phyloP scores from a whole-genome alignment of 2,797 vertebrate species.

The Sebastes minor region DNA sequence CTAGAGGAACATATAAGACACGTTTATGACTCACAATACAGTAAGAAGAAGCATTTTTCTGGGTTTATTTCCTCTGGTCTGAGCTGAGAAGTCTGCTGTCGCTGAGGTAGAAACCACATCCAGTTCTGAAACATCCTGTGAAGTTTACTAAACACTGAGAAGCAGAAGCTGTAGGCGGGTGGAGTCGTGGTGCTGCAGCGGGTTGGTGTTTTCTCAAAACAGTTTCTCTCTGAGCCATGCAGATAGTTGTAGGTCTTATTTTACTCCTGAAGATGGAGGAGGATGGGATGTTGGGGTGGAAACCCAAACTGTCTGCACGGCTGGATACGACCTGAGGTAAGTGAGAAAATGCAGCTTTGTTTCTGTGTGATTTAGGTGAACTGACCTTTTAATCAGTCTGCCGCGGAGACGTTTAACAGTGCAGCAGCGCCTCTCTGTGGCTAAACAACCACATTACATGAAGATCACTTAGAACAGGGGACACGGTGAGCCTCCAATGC shows the following conservation, averaged over 20 bases:
- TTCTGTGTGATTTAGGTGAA: background rate
- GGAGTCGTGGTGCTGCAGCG: too few relatives aligned
- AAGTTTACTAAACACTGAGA: background rate
- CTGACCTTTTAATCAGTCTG: background rate
- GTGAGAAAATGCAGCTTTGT: background rate
- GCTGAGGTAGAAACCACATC: background rate
- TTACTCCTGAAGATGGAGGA: too few relatives aligned
- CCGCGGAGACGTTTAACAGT: background rate
- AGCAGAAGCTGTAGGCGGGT: background rate
- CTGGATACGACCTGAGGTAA: background rate
- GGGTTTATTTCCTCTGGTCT: background rate
- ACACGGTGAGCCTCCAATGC: background rate
- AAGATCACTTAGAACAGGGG: background rate
- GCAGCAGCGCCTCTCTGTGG: conserved; percentile 11
- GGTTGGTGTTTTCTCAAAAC: too few relatives aligned
- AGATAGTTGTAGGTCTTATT: too few relatives aligned
- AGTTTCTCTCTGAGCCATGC: background rate
- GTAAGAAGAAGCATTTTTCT: background rate
- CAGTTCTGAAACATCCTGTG: background rate
- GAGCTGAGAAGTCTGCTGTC: background rate
- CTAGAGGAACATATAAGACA: background rate
- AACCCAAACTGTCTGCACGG: background rate
- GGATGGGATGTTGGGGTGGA: background rate
- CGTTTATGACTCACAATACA: background rate
- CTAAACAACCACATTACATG: background rate